Conservation (phyloP, 2,888 invertebrate species). For the Drosophila lutescens region DNA sequence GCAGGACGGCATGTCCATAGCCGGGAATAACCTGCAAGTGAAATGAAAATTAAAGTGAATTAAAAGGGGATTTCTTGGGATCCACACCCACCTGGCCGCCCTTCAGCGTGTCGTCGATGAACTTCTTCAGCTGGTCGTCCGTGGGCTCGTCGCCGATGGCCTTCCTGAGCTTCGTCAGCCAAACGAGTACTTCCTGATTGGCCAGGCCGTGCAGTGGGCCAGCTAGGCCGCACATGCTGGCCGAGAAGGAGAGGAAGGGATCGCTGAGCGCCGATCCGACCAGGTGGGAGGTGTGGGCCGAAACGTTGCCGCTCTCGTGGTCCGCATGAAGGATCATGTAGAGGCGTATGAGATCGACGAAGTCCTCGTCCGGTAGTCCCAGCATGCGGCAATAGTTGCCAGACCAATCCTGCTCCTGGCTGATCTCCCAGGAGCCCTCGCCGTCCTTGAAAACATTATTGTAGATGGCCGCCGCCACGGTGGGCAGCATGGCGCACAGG, state of each 20-base stretch:
- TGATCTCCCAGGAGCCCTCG: conserved; percentile 9
- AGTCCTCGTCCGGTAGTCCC: conserved; percentile 39
- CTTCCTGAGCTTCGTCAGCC: conserved; percentile 93
- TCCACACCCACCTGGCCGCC: conserved; percentile 39
- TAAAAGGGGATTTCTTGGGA: too few species aligned
- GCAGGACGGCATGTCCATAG: conserved; percentile 93
- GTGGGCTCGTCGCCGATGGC: conserved; percentile 91
- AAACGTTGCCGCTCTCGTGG: conserved; percentile 94
- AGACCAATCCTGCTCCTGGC: conserved; percentile 73
- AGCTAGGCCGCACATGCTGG: conserved; percentile 92
- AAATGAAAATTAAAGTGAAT: neutral
- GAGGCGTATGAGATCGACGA: conserved; percentile 86
- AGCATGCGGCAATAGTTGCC: conserved; percentile 88
- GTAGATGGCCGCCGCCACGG: conserved; percentile 88
- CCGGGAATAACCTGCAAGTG: conserved; percentile 89
- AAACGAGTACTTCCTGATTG: conserved; percentile 95
- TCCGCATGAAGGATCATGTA: conserved; percentile 92
- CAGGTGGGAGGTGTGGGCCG: conserved; percentile 91
- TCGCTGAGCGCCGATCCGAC: conserved; percentile 93
- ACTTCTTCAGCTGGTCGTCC: conserved; percentile 93
- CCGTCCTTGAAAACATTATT: conserved; percentile 85
- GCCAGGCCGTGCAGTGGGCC: conserved; percentile 94
- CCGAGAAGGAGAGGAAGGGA: conserved; percentile 91
- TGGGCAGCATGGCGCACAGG: conserved; percentile 91
- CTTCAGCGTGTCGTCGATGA: conserved; percentile 88